Base-by-base conservation (phyloP, 2,113 vertebrate species). In the Numida meleagris region DNA sequence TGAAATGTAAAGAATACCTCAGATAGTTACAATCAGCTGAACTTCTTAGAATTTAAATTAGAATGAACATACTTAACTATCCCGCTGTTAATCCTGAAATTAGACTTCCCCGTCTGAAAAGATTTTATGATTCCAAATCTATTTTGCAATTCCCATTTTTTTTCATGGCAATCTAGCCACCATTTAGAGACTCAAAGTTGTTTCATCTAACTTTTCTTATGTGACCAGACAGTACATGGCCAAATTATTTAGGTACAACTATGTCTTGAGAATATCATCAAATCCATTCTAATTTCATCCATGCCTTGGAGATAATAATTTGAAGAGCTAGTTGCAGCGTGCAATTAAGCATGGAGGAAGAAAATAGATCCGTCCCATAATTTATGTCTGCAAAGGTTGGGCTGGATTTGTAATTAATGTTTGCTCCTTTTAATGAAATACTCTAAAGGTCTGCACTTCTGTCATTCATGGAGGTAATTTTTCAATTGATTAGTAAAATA, bases 401-500 rank as follows among this genome's bases (percentile, higher is more conserved):
- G 91, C 95, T 97, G 96, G 96, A 98, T 97, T 97, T 89, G 96
- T 98, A 98, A 98, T 98, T 98, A 98, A 98, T 98, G 98, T 98
- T 98, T 98, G 98, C 98, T 97, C 97, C 97, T 96, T 92, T 93
- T 98, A 98, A 98, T 98, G 97, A 99, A 98, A 98, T 98, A 98
- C 97, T 97, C 98, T 96, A 97, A 98, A 98, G 98, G 98, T 98
- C 98, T 98, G 97, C 97, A 96, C 97, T 98, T 97, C 98, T 98
- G 98, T 99, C 98, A 98, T 98, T 99, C 98, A 98, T 96, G 97
- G 96, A 98, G 98, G 99, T 98, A 98, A 99, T 99, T 98, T 99
- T 98, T 98, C 98, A 98, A 99, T 99, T 98, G 99, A 99, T 99
- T 98, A 96, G 98, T 98, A 97, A 98, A 99, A 98, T 98, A 99